phyloP scores from a whole-genome alignment of 2,113 vertebrate genomes.

The Pelusios castaneus region DNA sequence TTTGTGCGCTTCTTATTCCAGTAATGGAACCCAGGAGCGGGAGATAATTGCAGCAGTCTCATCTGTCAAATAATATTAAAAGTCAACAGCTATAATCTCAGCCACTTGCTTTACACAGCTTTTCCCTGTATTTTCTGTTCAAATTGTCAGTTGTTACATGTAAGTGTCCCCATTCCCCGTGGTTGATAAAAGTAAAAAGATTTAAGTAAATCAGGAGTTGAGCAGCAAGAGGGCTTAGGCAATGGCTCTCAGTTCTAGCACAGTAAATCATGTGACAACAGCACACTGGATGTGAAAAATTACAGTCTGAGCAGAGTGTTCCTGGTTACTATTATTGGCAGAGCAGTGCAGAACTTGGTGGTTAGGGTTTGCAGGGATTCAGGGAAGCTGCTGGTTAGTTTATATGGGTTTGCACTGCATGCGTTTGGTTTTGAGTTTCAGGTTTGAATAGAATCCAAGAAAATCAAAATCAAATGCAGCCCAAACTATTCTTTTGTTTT shows the following conservation, averaged over 20 bases:
- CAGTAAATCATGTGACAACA: slow-evolving; percentile 71
- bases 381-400: slow-evolving; percentile 43
- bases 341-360: slow-evolving; percentile 13
- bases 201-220: slow-evolving; percentile 82
- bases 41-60: slow-evolving; percentile 90
- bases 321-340: slow-evolving; percentile 76
- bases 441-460: slow-evolving; percentile 32
- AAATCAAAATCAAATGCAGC: slow-evolving; percentile 19
- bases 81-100: slow-evolving; percentile 91
- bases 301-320: slow-evolving; percentile 57
- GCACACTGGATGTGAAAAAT: slow-evolving; percentile 72
- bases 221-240: slow-evolving; percentile 53
- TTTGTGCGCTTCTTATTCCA: slow-evolving; percentile 88
- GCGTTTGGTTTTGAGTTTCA: slow-evolving; percentile 35
- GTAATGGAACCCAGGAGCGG: slow-evolving; percentile 93
- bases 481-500: slow-evolving; percentile 23
- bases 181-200: slow-evolving; percentile 80
- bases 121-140: slow-evolving; percentile 81
- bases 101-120: slow-evolving; percentile 82
- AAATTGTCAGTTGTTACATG: slow-evolving; percentile 85
- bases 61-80: slow-evolving; percentile 94
- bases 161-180: slow-evolving; percentile 82
- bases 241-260: slow-evolving; percentile 46
- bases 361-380: slow-evolving; percentile 51
- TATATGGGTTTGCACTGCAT: slow-evolving; percentile 51